Percentiles rank a stretch among this genome's conserved stretches.
Evolutionary conservation across 2,888 invertebrate genomes (phyloP).

Genomic region (Drosophila putrida): DNA sequence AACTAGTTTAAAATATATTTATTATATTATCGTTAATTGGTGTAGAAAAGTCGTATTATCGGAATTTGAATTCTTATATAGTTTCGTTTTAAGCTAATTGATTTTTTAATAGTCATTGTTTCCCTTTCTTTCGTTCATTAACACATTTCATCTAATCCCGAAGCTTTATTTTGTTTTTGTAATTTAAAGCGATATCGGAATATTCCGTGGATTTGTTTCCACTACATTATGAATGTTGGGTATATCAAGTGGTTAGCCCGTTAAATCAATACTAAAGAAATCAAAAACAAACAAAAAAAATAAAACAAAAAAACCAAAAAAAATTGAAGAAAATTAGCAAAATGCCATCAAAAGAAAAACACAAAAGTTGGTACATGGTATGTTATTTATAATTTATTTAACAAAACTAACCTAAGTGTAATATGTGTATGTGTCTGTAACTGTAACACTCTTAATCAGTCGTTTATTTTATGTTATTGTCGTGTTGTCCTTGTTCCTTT

Average conservation of each 20-base stretch:
- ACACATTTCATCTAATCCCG: slow-evolving; percentile 18
- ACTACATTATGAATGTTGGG: slow-evolving; percentile 34
- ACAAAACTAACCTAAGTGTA: slow-evolving; percentile 5
- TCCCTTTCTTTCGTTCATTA: slow-evolving; percentile 2
- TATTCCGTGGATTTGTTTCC: slow-evolving; percentile 21
- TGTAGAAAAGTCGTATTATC: background rate
- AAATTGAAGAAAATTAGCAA: slow-evolving; percentile 14
- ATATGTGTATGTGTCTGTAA: background rate
- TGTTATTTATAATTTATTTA: slow-evolving; percentile 54
- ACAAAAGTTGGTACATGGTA: slow-evolving; percentile 59
- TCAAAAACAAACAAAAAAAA: slow-evolving; percentile 5
- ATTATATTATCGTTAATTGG: background rate
- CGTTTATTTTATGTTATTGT: slow-evolving; percentile 13
- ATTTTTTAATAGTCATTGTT: background rate
- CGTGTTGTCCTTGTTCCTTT: background rate
- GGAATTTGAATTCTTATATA: background rate
- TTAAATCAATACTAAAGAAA: slow-evolving; percentile 17
- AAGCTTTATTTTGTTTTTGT: slow-evolving; percentile 26
- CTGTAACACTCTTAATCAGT: background rate
- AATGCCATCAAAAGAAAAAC: slow-evolving; percentile 19
- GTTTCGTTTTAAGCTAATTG: slow-evolving; percentile 19
- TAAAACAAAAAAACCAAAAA: slow-evolving; percentile 11
- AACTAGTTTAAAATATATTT: background rate
- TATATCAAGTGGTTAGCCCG: slow-evolving; percentile 44
- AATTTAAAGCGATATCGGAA: slow-evolving; percentile 36